These are phyloP conservation scores for Apodemus sylvaticus DNA, from an alignment of 2,113 vertebrate species.

Conservation along the genomic window DNA sequence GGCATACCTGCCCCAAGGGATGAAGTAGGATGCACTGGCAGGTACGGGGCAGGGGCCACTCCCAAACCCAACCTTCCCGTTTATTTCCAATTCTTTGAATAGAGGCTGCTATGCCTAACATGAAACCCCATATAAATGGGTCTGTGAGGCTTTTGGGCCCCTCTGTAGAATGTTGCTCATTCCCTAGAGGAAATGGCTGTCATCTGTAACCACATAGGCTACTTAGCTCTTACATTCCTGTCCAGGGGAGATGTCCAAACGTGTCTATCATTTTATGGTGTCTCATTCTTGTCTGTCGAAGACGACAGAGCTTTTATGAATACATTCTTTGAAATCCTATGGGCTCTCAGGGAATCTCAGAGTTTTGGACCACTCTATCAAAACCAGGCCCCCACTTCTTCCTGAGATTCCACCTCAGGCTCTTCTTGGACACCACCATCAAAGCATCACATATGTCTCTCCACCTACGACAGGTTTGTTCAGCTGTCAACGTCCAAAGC, in stretches of 20 bases:
- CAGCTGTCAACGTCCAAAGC: not conserved
- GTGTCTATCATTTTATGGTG: not conserved
- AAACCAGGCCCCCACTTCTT: not conserved
- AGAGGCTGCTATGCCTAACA: not conserved
- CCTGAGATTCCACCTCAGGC: not conserved
- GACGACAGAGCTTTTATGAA: not conserved
- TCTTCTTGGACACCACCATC: not conserved
- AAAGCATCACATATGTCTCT: too few species aligned
- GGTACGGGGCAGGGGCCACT: not conserved
- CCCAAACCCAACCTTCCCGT: not conserved
- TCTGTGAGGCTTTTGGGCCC: not conserved
- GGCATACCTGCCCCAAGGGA: not conserved
- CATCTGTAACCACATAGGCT: not conserved
- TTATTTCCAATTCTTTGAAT: not conserved
- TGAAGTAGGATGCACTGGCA: not conserved
- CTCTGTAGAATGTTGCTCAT: not conserved
- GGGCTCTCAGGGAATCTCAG: not conserved
- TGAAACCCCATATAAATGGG: not conserved
- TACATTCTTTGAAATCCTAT: not conserved
- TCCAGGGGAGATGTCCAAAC: not conserved
- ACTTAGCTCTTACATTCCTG: not conserved
- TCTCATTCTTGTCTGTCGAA: not conserved
- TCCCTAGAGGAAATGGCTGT: not conserved
- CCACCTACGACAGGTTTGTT: too few species aligned
- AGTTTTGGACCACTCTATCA: not conserved